A percentile compares a stretch with the other conserved stretches of the same genome.
Conservation (phyloP, 2,113 vertebrate species). For the Mustela nigripes region DNA sequence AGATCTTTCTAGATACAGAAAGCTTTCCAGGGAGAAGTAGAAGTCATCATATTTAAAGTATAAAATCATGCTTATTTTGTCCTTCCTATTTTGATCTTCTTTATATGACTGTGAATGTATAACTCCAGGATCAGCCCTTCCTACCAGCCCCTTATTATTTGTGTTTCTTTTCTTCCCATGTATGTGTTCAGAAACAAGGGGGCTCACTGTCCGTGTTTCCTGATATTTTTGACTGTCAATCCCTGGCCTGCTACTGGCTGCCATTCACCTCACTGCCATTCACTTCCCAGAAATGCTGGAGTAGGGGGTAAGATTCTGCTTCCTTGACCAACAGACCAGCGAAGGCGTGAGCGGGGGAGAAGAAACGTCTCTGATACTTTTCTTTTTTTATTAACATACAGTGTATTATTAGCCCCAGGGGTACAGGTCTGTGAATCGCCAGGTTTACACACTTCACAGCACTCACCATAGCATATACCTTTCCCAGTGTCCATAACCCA, state of each 20-base stretch:
- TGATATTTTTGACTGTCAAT: background rate
- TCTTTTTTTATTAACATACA: no score
- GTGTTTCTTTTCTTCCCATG: background rate
- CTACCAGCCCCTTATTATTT: background rate
- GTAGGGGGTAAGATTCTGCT: background rate
- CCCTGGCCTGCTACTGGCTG: background rate
- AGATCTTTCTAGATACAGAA: background rate
- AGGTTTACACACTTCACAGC: no score
- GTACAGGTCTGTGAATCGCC: no score
- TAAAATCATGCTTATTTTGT: background rate
- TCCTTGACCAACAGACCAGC: background rate
- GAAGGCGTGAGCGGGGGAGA: background rate
- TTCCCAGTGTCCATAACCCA: no score
- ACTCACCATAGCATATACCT: no score
- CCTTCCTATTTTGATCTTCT: slow-evolving; percentile 3
- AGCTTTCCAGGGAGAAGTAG: background rate
- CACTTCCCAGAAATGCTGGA: background rate
- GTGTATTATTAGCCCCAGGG: no score
- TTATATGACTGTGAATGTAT: background rate
- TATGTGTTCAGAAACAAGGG: background rate
- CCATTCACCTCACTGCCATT: background rate
- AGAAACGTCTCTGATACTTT: background rate
- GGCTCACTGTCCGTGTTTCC: background rate
- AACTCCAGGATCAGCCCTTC: background rate
- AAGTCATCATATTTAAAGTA: background rate